Base-by-base conservation (phyloP, 2,888 invertebrate species). In the Pollenia labialis region DNA sequence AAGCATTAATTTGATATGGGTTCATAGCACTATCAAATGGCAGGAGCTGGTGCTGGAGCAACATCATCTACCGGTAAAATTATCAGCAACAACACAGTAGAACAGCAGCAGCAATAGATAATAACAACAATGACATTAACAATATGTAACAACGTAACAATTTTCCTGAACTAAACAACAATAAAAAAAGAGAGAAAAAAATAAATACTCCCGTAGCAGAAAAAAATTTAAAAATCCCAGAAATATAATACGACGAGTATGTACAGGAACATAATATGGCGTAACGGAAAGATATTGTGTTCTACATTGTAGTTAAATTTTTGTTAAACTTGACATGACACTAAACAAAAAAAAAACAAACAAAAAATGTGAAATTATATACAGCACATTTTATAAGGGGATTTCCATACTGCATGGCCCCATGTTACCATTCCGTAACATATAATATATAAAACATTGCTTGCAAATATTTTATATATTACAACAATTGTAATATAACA, bases 1-100 rank as follows among this genome's bases (percentile, higher is more conserved):
- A 82, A 75, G 48, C 64, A 75, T 80, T 69, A 85, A 80, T 80
- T 69, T 85, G 85, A 85, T 85, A 54, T 81, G 80, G 80, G 64
- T 81, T 74, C 52, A 50, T 42, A 42, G 48, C 66, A 74, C 23
- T 6, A 32, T 6, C 32, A 32, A 75, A 75, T 40, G 40, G n/a
- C 12, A 44, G 14, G 11, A 68, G 9, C 1, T 42, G 0, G 1
- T 18, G 6, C 3, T 58, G 12, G 7, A 66, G 7, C 12, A 42
- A 8, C 8, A 64, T 64, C 10, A 68, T 11, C 23, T n/a, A 68
- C 64, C 16, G 14, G 40, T 14, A 46, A 50, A 18, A 42, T 4
- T 58, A 68, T 48, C 54, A 16, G 14, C 18, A 56, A 11, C 54
- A 46, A 50, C 40, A 14, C 23, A 6, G n/a, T 14, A 68, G 32